Percentiles rank a stretch among this genome's conserved stretches.
Evolutionary conservation across 1,140 invertebrate species (phyloP).

Genomic region (Penaeus indicus): DNA sequence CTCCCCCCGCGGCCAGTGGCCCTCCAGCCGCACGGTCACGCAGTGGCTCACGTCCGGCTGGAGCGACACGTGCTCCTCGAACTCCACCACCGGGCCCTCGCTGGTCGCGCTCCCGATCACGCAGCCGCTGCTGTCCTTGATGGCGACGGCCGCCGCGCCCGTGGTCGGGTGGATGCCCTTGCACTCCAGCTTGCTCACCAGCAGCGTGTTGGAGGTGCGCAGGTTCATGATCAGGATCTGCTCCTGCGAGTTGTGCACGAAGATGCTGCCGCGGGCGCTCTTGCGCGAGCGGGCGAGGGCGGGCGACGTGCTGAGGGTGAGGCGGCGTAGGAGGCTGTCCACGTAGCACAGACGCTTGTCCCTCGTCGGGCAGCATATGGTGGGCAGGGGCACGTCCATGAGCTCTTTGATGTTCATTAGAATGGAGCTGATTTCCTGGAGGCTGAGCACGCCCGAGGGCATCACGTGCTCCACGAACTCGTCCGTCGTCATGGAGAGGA

Average conservation of each 20-base stretch:
- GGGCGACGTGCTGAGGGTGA: conserved; percentile 14
- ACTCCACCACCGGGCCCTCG: conserved; percentile 34
- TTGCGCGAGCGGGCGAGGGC: conserved; percentile 21
- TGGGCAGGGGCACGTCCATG: conserved; percentile 32
- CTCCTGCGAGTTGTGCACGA: conserved; percentile 48
- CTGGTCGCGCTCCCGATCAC: conserved; percentile 22
- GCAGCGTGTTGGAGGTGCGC: conserved; percentile 22
- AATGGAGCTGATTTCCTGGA: conserved; percentile 23
- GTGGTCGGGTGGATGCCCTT: conserved; percentile 42
- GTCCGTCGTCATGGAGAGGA: conserved; percentile 42
- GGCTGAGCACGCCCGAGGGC: conserved; percentile 41
- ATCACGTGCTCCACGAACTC: conserved; percentile 53
- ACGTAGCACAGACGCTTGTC: conserved; percentile 39
- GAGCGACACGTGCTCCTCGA: conserved; percentile 33
- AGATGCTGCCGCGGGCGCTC: conserved; percentile 45
- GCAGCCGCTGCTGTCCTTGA: conserved; percentile 45
- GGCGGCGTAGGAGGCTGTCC: conserved; percentile 36
- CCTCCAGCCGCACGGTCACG: conserved; percentile 54
- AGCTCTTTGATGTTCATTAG: conserved; percentile 45
- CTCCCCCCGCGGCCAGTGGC: conserved; percentile 56
- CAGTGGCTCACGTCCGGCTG: conserved; percentile 24
- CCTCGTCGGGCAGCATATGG: conserved; percentile 35
- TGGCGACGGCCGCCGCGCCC: conserved; percentile 25
- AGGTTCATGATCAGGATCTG: conserved; percentile 52
- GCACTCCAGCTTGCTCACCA: conserved; percentile 40